Base-by-base conservation (phyloP, 2,888 invertebrate genomes). In the Phymatocera aterrima region DNA sequence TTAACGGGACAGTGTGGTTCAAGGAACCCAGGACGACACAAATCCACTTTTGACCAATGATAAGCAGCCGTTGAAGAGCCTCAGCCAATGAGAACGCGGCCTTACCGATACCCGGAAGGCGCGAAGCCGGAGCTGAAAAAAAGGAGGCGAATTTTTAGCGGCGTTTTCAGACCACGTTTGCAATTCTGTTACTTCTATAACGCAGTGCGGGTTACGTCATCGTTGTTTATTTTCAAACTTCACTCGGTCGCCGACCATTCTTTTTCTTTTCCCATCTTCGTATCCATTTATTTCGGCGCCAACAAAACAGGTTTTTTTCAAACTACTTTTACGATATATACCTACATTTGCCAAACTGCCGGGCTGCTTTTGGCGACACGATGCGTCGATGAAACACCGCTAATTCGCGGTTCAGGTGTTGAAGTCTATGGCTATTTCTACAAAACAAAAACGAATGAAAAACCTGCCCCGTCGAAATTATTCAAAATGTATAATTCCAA, bases 1-100 rank as follows among this genome's bases (percentile, higher is more conserved):
- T 81, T 89, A 90, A 90, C 90, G 90, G 90, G 88, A 88, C 83
- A 79, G 54, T 80, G 79, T 83, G 86, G 89, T 88, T 89, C 89
- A 89, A 90, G 87, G 88, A 90, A 89, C 90, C 84, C 86, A 80
- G 78, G 51, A 40, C 60, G 74, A 18, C 60, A 74, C 48, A 46
- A 60, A 57, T 78, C 46, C 46, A 34, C 74, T 1, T 18, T 37
- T 40, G 61, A 61, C 78, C 78, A 74, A 72, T 72, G 48, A 51
- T 18, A 1, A n/a, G 34, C 24, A 10, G 18, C 61, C 61, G 34
- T 31, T 64, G 37, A 64, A 3, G 61, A 64, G 34, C 18, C 61
- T 37, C 21, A 21, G 18, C 61, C 61, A 64, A 64, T 64, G 34
- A 64, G 61, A 37, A 64, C 37, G 0, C 6, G 34, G 61, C 34